Percentiles rank a stretch among this genome's conserved stretches.
phyloP scores from a whole-genome alignment of 2,113 vertebrate genomes.

The Symphodus melops region DNA sequence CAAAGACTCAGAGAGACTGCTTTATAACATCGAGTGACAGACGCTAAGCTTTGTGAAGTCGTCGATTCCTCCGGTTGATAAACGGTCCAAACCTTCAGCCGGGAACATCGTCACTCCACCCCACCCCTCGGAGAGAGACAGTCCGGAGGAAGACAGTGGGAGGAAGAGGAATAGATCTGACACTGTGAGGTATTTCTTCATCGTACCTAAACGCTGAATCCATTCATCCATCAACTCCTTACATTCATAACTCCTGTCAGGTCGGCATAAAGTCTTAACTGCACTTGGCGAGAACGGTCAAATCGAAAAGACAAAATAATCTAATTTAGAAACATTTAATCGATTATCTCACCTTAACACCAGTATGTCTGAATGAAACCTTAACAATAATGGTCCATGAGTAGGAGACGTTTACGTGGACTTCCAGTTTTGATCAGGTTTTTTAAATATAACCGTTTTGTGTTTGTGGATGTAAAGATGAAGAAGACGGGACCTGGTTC shows the following conservation, averaged over 20 bases:
- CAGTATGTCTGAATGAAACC: too few relatives aligned
- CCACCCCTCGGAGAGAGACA: constrained; percentile 10
- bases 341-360: too few relatives aligned
- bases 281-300: too few relatives aligned
- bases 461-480: too few relatives aligned
- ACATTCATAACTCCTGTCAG: not conserved
- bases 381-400: too few relatives aligned
- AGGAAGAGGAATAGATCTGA: constrained; percentile 23
- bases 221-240: constrained; percentile 1
- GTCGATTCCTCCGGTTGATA: constrained; percentile 21
- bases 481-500: too few relatives aligned
- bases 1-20: not conserved
- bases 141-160: constrained; percentile 11
- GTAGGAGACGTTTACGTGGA: too few relatives aligned
- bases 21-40: not conserved
- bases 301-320: too few relatives aligned
- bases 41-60: not conserved
- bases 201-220: constrained; percentile 7
- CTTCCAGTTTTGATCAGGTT: too few relatives aligned
- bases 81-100: constrained; percentile 10
- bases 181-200: constrained; percentile 7
- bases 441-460: too few relatives aligned
- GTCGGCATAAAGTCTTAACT: too few relatives aligned
- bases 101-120: constrained; percentile 17
- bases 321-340: too few relatives aligned